These are phyloP conservation scores for Lepeophtheirus salmonis DNA, from an alignment of 1,140 invertebrate genomes.

Conservation along the genomic window DNA sequence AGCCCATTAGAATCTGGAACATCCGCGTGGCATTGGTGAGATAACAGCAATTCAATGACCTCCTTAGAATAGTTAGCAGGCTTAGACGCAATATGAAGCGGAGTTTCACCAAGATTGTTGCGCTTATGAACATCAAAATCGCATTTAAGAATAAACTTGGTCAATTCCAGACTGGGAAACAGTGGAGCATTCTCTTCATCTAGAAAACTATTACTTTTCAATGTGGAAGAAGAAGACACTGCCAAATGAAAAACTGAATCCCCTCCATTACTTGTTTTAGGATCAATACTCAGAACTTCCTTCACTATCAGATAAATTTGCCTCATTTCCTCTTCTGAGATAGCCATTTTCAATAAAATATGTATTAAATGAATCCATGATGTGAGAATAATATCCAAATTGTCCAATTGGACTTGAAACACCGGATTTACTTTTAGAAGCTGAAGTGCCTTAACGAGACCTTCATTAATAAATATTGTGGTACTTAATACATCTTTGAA, in stretches of 20 bases:
- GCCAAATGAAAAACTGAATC: conserved; percentile 24
- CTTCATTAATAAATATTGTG: conserved; percentile 23
- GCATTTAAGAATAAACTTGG: conserved; percentile 22
- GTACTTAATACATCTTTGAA: conserved; percentile 25
- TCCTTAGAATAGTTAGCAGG: conserved; percentile 21
- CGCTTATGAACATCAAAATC: conserved; percentile 22
- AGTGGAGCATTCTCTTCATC: conserved; percentile 21
- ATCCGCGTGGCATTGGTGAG: conserved; percentile 24
- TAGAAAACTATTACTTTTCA: conserved; percentile 23
- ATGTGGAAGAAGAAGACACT: conserved; percentile 22
- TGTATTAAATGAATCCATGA: conserved; percentile 24
- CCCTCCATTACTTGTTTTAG: conserved; percentile 21
- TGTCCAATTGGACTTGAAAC: conserved; percentile 23
- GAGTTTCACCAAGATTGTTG: conserved; percentile 22
- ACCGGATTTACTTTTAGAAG: conserved; percentile 21
- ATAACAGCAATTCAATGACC: conserved; percentile 21
- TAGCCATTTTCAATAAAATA: conserved; percentile 22
- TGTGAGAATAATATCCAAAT: conserved; percentile 24
- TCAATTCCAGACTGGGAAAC: conserved; percentile 22
- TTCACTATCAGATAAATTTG: conserved; percentile 19
- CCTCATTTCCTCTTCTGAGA: conserved; percentile 20
- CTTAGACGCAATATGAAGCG: conserved; percentile 23
- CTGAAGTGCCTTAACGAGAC: conserved; percentile 23
- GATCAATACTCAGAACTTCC: conserved; percentile 21
- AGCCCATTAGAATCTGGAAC: conserved; percentile 22